Evolutionary conservation across 2,113 vertebrate genomes (phyloP).

Genomic region (Plotosus lineatus): DNA sequence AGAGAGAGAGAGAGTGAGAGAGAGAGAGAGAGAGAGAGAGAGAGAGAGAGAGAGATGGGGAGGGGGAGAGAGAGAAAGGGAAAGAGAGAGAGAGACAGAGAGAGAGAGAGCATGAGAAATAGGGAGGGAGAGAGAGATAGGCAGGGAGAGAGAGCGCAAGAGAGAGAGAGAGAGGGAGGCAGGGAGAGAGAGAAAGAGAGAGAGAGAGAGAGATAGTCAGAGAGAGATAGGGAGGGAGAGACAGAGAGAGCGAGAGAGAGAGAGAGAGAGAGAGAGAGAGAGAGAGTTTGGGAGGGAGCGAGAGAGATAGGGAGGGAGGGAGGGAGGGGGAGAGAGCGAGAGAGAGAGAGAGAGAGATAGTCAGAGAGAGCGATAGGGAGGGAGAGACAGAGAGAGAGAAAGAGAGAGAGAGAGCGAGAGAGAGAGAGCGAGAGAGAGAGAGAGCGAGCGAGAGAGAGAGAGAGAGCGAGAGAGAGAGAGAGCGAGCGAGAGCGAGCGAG

Average conservation of each 20-base stretch:
- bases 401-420: too few relatives aligned
- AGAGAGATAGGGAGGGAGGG: too few relatives aligned
- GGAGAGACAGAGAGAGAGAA: neutral
- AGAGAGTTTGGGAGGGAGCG: neutral
- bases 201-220: neutral
- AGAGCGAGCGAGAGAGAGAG: too few relatives aligned
- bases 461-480: too few relatives aligned
- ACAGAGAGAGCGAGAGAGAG: slow-evolving; percentile 10
- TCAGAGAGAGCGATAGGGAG: neutral
- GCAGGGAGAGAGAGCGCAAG: slow-evolving; percentile 2
- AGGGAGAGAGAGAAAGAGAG: neutral
- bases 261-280: neutral
- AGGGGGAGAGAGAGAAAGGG: neutral
- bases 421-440: too few relatives aligned
- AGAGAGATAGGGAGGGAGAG: neutral
- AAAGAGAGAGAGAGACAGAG: neutral
- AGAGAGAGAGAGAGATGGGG: too few relatives aligned
- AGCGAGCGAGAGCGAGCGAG: too few relatives aligned
- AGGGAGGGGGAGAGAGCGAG: too few relatives aligned
- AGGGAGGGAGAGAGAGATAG: slow-evolving; percentile 2
- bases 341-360: too few relatives aligned
- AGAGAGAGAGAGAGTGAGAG: too few relatives aligned
- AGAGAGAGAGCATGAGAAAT: neutral
- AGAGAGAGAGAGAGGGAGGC: slow-evolving; percentile 7
- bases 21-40: too few relatives aligned